Evolutionary conservation across 2,797 vertebrate genomes (phyloP), one percentile per base, ranked within the genome.

Genomic region (Sciurus carolinensis): DNA sequence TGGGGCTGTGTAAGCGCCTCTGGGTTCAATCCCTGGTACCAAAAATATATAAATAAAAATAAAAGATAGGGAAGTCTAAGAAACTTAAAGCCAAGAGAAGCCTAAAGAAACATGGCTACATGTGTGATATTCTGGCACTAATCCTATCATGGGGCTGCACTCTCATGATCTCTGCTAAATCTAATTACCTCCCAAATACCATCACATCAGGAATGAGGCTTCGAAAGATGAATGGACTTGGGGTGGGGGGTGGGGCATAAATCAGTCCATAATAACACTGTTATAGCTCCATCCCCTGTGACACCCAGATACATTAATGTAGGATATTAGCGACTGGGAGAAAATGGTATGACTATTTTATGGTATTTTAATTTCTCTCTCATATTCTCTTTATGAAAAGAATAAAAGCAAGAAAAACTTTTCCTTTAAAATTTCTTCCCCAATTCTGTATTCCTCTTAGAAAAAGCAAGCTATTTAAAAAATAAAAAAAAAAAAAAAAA

Each of bases 401-500:
- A 82, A 83, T 20, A 77, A 88, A 92, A 69, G 39, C 18, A 96
- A 88, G 64, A 72, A 33, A 77, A 14, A 26, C 0, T 28, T 86
- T 80, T 54, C 57, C 39, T 57, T 69, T 88, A 33, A 86, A 33
- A 82, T 82, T 92, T 15, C 33, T 93, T 91, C 39, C 26, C 22
- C 36, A 76, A 0, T 76, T 79, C 39, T 44, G 69, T 90, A 87
- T 92, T 66, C 67, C 67, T 47, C 66, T 95, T 90, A 88, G 64
- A 82, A 24, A 59, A 83, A 96, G 50, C 67, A 95, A 94, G 72
- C 12, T 67, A 52, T 76, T 9, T 39, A 57, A 42, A n/a, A n/a
- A n/a, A n/a, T n/a, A n/a, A 39, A 39, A 39, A 39, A 39, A 39
- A 39, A 39, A 39, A 39, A 39, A 39, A 39, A 39, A 39, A 39